Evolutionary conservation across 2,797 vertebrate genomes (phyloP).

Genomic region (Takifugu rubripes): DNA sequence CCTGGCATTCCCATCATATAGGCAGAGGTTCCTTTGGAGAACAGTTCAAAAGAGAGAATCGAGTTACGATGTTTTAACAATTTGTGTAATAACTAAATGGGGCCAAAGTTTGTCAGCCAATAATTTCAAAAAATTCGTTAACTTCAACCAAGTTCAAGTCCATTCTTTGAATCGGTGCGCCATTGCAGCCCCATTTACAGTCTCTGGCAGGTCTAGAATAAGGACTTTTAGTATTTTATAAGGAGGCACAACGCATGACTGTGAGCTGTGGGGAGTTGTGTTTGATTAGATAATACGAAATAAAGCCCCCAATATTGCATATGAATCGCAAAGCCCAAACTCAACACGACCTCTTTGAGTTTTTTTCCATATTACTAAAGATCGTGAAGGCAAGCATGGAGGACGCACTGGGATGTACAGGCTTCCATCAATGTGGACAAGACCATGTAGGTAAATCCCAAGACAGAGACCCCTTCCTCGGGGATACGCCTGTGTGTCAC

Average conservation of each 20-base stretch:
- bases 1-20: neutral
- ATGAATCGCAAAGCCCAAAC: conserved; percentile 21
- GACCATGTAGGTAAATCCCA: conserved; percentile 1
- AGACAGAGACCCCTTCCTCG: conserved; percentile 10
- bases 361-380: conserved; percentile 2
- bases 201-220: conserved; percentile 39
- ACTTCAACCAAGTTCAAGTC: conserved; percentile 13
- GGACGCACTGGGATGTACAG: neutral
- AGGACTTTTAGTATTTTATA: neutral
- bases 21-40: neutral
- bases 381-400: neutral
- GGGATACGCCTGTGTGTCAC: conserved; percentile 12
- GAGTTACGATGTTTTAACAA: neutral
- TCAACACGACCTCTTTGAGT: conserved; percentile 1
- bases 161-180: conserved; percentile 24
- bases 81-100: too few species aligned
- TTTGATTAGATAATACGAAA: conserved; percentile 11
- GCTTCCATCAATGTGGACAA: neutral
- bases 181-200: conserved; percentile 27
- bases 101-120: too few species aligned
- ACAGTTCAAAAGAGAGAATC: neutral
- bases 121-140: too few species aligned
- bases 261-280: conserved; percentile 21
- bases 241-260: conserved; percentile 4
- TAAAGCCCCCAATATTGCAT: conserved; percentile 34